A percentile compares a stretch with the other conserved stretches of the same genome.
These are phyloP conservation scores for Staurois parvus DNA, from an alignment of 2,797 vertebrate genomes.

Conservation along the genomic window DNA sequence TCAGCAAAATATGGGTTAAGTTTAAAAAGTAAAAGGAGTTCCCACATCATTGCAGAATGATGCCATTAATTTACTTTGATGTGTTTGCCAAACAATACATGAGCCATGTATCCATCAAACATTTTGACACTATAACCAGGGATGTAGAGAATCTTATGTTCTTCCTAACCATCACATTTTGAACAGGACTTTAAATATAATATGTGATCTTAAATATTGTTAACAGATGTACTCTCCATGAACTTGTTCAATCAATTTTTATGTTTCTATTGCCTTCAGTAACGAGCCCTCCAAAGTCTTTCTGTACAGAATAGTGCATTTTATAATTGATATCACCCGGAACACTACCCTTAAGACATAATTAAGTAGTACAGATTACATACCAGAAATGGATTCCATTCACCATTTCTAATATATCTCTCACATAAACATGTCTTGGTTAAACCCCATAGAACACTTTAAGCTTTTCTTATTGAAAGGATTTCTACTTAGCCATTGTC, in stretches of 20 bases:
- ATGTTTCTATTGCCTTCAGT: slow-evolving; percentile 28
- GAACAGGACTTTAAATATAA: neutral
- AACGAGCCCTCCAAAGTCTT: slow-evolving; percentile 4
- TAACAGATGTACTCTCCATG: slow-evolving; percentile 5
- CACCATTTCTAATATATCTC: neutral
- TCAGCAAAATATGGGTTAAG: too few relatives aligned
- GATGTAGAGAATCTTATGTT: neutral
- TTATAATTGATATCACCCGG: slow-evolving; percentile 46
- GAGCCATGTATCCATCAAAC: too few relatives aligned
- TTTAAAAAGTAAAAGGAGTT: too few relatives aligned
- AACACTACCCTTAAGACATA: slow-evolving; percentile 42
- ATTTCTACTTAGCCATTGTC: slow-evolving; percentile 44
- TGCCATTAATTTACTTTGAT: too few relatives aligned
- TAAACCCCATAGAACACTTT: slow-evolving; percentile 32
- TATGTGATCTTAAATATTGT: slow-evolving; percentile 8
- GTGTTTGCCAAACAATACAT: too few relatives aligned
- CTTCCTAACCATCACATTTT: neutral
- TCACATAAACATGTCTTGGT: slow-evolving; percentile 29
- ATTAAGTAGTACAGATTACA: slow-evolving; percentile 37
- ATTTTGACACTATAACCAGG: too few relatives aligned
- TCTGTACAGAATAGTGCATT: slow-evolving; percentile 9
- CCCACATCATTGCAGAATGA: too few relatives aligned
- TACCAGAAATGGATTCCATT: neutral
- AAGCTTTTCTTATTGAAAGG: slow-evolving; percentile 26
- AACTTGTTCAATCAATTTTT: slow-evolving; percentile 36